Percentiles rank a stretch among this genome's conserved stretches.
Evolutionary conservation across 2,888 invertebrate genomes (phyloP).

Genomic region (Cheilosia impressa): DNA sequence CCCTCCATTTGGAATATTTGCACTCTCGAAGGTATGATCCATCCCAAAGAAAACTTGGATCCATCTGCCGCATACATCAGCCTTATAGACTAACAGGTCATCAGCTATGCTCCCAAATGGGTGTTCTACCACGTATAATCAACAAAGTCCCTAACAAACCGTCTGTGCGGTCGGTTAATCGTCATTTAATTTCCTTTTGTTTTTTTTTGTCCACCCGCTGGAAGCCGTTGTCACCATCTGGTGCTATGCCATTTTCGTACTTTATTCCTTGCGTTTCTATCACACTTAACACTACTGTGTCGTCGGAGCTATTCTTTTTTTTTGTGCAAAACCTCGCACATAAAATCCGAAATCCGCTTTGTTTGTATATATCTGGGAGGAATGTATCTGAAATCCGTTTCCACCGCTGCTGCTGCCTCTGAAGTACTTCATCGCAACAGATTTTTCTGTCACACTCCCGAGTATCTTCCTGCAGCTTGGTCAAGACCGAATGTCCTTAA

Average conservation of each 20-base stretch:
- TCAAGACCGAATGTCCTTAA: slow-evolving; percentile 70
- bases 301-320: slow-evolving; percentile 17
- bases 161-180: slow-evolving; percentile 63
- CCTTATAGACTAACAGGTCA: neutral
- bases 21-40: neutral
- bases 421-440: slow-evolving; percentile 72
- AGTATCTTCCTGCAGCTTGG: slow-evolving; percentile 48
- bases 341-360: slow-evolving; percentile 58
- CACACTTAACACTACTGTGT: slow-evolving; percentile 65
- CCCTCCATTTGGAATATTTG: too few species aligned
- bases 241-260: slow-evolving; percentile 52
- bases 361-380: slow-evolving; percentile 46
- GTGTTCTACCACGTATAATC: slow-evolving; percentile 13
- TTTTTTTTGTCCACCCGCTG: neutral
- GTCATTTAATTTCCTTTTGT: slow-evolving; percentile 22
- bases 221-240: slow-evolving; percentile 66
- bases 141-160: slow-evolving; percentile 53
- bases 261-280: slow-evolving; percentile 62
- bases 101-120: neutral
- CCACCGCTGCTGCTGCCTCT: slow-evolving; percentile 13
- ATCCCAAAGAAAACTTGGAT: neutral
- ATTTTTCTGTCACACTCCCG: slow-evolving; percentile 69
- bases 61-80: neutral
- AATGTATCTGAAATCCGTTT: slow-evolving; percentile 35
- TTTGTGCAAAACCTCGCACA: slow-evolving; percentile 3